Evolutionary conservation across 2,797 vertebrate genomes (phyloP), one percentile per base, ranked within the genome.

Genomic region (Chrysocyon brachyurus): DNA sequence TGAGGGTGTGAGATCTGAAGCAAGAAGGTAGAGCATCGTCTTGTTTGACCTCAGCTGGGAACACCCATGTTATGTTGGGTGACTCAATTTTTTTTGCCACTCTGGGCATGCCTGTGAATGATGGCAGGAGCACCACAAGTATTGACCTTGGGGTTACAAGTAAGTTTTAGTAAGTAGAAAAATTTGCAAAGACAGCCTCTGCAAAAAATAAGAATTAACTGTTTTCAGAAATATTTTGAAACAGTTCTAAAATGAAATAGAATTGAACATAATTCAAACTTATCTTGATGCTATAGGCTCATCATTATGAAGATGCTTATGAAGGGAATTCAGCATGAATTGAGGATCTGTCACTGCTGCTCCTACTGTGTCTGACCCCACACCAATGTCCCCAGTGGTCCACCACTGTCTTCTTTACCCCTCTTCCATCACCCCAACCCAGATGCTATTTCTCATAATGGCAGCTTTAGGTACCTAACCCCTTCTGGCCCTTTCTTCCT

Each of bases 131-230:
- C 36, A 49, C 52, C 15, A 19, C 6, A 6, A 52, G 16, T 85
- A 56, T 49, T 85, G 33, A 87, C 75, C 93, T 91, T 7, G 46
- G 31, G 0, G 33, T 59, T 49, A 77, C 68, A 82, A 52, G 63
- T 66, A 52, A 19, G 46, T 92, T 87, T 93, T 78, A 56, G 21
- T 22, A 22, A 61, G 24, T 33, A 59, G 54, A 15, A 54, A 87
- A 81, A 95, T 40, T 81, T 78, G 26, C 36, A 91, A 85, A 73
- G 81, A 56, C 31, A 36, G 64, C 68, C 81, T 56, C 12, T 59
- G 64, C 10, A 57, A 36, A 61, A 79, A 79, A 85, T 82, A 26
- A 81, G 64, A 78, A 49, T 61, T 5, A n/a, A 21, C 26, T 64
- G 2, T 33, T 86, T 63, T 86, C 54, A 7, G 14, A 68, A 68